These are phyloP conservation scores for Odontamblyopus lacepedii DNA, from an alignment of 2,797 vertebrate species.

Conservation along the genomic window DNA sequence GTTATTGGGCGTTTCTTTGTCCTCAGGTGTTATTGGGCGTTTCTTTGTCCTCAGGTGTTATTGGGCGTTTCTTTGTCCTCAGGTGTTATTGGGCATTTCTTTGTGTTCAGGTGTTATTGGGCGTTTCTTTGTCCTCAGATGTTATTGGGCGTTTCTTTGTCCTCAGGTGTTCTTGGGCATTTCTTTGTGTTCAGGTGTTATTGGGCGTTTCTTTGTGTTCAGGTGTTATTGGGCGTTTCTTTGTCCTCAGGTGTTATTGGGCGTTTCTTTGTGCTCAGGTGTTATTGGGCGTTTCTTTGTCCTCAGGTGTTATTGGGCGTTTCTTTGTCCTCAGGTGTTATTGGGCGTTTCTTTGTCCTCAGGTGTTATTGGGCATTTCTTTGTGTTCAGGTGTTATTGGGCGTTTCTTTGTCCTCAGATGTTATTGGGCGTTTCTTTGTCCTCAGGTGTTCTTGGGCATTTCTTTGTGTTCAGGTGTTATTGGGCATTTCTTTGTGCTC, in stretches of 20 bases:
- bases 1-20: conserved; percentile 87
- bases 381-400: conserved; percentile 78
- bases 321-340: conserved; percentile 73
- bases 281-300: conserved; percentile 87
- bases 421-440: conserved; percentile 87
- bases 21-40: conserved; percentile 83
- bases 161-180: conserved; percentile 83
- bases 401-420: conserved; percentile 69
- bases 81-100: conserved; percentile 87
- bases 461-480: conserved; percentile 73
- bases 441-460: conserved; percentile 83
- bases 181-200: conserved; percentile 73
- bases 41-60: conserved; percentile 73
- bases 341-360: conserved; percentile 82
- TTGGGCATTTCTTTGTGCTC: conserved; percentile 82
- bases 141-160: conserved; percentile 87
- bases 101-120: conserved; percentile 78
- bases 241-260: conserved; percentile 78
- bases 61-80: conserved; percentile 82
- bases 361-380: conserved; percentile 87
- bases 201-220: conserved; percentile 82
- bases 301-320: conserved; percentile 83
- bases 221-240: conserved; percentile 87
- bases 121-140: conserved; percentile 69
- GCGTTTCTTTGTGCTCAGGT: conserved; percentile 69